phyloP scores from a whole-genome alignment of 2,797 vertebrate species.

The Tamandua tetradactyla region DNA sequence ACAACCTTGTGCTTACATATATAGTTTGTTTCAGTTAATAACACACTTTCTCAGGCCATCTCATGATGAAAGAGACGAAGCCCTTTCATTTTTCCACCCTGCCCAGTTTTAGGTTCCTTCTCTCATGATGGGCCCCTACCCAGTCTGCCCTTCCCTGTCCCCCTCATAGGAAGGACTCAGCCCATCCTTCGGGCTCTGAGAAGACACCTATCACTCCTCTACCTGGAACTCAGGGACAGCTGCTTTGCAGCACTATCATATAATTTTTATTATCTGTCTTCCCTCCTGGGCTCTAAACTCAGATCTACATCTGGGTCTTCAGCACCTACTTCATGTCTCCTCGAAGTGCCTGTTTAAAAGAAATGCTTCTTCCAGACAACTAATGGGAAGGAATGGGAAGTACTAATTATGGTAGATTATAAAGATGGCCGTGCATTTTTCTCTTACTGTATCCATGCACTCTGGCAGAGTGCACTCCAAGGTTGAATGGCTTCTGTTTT shows the following conservation, averaged over 20 bases:
- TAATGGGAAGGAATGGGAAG: not conserved
- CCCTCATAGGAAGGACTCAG: not conserved
- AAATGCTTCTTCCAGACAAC: not conserved
- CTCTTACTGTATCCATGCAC: not conserved
- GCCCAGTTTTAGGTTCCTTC: not conserved
- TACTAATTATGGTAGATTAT: not conserved
- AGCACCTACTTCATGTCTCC: not conserved
- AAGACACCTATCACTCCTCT: not conserved
- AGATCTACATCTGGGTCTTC: not conserved
- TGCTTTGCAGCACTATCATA: not conserved
- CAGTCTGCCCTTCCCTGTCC: not conserved
- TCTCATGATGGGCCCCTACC: not conserved
- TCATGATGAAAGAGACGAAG: not conserved
- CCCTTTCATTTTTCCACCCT: not conserved
- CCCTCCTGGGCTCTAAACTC: not conserved
- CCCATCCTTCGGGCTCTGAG: not conserved
- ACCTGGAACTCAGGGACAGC: not conserved
- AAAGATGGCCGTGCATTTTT: conserved; percentile 1
- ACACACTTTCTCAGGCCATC: not conserved
- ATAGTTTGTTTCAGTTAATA: not conserved
- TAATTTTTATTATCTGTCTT: not conserved
- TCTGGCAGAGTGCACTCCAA: too few species aligned
- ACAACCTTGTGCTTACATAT: not conserved
- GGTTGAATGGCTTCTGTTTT: conserved; percentile 1
- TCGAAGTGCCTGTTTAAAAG: not conserved